phyloP scores from a whole-genome alignment of 2,888 invertebrate genomes.

The Pachydiplax longipennis region DNA sequence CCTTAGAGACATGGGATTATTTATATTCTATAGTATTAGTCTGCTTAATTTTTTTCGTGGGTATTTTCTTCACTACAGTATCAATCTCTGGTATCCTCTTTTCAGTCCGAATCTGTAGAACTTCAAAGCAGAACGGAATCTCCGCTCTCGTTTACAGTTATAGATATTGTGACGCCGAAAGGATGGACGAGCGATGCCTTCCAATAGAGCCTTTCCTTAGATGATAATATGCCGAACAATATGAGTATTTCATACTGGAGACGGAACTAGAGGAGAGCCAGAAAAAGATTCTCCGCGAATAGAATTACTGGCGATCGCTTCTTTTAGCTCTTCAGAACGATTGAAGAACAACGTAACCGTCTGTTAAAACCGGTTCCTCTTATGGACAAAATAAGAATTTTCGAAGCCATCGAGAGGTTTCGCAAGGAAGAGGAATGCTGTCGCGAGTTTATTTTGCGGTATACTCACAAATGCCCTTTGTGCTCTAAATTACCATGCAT shows the following conservation, averaged over 20 bases:
- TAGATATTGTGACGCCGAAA: background rate
- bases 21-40: too few relatives aligned
- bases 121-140: too few relatives aligned
- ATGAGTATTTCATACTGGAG: background rate
- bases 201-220: background rate
- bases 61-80: too few relatives aligned
- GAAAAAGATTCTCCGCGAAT: background rate
- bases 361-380: background rate
- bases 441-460: background rate
- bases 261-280: background rate
- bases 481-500: background rate
- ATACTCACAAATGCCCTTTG: background rate
- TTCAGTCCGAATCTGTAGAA: too few relatives aligned
- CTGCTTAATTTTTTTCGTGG: too few relatives aligned
- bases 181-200: background rate
- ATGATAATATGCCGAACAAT: background rate
- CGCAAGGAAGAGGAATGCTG: background rate
- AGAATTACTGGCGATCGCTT: background rate
- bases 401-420: background rate
- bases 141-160: too few relatives aligned
- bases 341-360: background rate
- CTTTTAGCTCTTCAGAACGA: background rate
- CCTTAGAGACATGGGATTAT: too few relatives aligned
- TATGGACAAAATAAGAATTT: background rate
- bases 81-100: too few relatives aligned